These are phyloP conservation scores for Sebastes trivittatus DNA, from an alignment of 2,797 vertebrate genomes.

Conservation along the genomic window DNA sequence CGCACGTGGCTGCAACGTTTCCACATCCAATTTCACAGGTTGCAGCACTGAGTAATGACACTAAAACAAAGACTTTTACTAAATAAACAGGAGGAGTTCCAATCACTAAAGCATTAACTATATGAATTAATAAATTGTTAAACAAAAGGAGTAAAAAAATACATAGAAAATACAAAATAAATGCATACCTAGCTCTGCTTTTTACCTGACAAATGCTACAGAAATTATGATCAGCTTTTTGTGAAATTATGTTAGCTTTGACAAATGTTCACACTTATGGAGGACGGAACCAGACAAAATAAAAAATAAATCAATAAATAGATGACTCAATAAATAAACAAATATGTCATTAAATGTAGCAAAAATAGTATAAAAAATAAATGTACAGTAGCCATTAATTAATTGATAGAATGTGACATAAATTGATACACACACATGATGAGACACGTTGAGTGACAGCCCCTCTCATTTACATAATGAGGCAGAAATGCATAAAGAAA, in stretches of 20 bases:
- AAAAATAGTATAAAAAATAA: too few species aligned
- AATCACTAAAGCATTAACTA: not conserved
- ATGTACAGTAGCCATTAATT: too few species aligned
- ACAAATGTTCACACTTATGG: not conserved
- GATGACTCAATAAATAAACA: too few species aligned
- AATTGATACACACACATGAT: too few species aligned
- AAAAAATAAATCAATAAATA: too few species aligned
- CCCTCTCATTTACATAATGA: too few species aligned
- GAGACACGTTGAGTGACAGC: too few species aligned
- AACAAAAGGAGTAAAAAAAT: not conserved
- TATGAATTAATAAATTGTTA: not conserved
- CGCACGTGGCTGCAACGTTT: constrained; percentile 29
- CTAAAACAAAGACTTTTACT: constrained; percentile 19
- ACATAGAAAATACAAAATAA: not conserved
- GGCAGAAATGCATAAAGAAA: too few species aligned
- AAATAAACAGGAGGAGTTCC: constrained; percentile 21
- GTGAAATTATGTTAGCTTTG: not conserved
- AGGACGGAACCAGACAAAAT: too few species aligned
- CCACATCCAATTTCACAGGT: constrained; percentile 56
- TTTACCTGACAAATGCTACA: not conserved
- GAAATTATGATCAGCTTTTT: constrained; percentile 1
- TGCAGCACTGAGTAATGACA: constrained; percentile 50
- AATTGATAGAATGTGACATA: too few species aligned
- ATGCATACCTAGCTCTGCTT: not conserved
- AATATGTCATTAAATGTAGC: too few species aligned